Evolutionary conservation across 1,140 invertebrate species (phyloP).

Genomic region (Pteromalus puparum): DNA sequence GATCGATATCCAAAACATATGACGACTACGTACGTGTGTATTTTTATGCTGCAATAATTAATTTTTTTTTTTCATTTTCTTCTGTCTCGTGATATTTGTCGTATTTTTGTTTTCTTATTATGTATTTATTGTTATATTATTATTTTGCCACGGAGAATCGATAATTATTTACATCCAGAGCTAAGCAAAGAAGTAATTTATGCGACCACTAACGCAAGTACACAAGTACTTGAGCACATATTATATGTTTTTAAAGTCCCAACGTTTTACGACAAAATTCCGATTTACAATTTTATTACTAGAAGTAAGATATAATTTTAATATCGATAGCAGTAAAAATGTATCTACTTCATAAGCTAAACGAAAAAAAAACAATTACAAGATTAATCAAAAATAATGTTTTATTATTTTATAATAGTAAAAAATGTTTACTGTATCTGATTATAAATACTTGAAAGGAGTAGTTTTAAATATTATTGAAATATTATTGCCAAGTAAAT

Average conservation of each 20-base stretch:
- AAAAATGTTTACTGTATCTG: neutral
- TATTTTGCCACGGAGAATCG: neutral
- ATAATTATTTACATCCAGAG: conserved; percentile 26
- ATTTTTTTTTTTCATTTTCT: no score
- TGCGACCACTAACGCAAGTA: conserved; percentile 6
- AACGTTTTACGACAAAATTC: neutral
- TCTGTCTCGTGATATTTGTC: neutral
- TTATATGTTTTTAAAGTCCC: neutral
- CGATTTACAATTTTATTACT: neutral
- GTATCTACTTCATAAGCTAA: neutral
- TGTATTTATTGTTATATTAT: neutral
- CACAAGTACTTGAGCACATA: neutral
- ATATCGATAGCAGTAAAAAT: neutral
- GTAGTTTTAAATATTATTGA: neutral
- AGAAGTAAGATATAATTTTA: neutral
- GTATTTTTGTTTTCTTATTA: neutral
- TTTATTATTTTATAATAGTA: neutral
- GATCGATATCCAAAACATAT: neutral
- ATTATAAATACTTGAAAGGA: neutral
- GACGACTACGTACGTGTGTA: neutral
- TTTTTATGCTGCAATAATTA: neutral
- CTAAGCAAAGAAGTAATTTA: conserved; percentile 39
- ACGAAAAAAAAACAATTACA: neutral
- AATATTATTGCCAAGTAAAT: neutral
- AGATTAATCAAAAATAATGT: neutral